Evolutionary conservation across 37 sponge, comb jelly and placozoan genomes (phyloP).

Genomic region (Tethya wilhelma): DNA sequence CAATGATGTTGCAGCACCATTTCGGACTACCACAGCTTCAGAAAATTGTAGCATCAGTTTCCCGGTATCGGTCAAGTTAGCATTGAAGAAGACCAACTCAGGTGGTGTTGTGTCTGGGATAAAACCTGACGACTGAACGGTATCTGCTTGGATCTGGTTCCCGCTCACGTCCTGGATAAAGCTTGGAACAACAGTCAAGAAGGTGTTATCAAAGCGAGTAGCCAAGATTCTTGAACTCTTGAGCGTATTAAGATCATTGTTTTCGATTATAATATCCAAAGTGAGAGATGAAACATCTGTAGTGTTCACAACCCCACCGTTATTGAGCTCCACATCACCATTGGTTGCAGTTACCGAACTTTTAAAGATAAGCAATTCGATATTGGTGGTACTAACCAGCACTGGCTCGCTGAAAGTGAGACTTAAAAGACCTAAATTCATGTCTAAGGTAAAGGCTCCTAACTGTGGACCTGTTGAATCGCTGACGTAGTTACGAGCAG

Average conservation of each 20-base stretch:
- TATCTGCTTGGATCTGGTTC: constrained; percentile 25
- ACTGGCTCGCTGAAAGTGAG: constrained; percentile 66
- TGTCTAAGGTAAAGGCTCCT: constrained; percentile 52
- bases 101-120: constrained; percentile 16
- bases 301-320: constrained; percentile 33
- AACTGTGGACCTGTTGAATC: constrained; percentile 42
- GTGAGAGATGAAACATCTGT: constrained; percentile 47
- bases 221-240: constrained; percentile 53
- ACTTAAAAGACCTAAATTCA: constrained; percentile 57
- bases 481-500: not conserved
- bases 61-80: constrained; percentile 3
- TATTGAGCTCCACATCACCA: constrained; percentile 35
- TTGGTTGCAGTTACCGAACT: constrained; percentile 2
- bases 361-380: constrained; percentile 36
- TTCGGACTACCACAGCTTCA: constrained; percentile 15
- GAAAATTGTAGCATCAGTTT: constrained; percentile 25
- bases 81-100: constrained; percentile 1
- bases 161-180: constrained; percentile 43
- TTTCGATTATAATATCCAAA: constrained; percentile 22
- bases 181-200: constrained; percentile 20
- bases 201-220: constrained; percentile 46
- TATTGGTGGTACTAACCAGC: constrained; percentile 29
- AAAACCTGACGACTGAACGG: not conserved
- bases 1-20: not conserved
- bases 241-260: constrained; percentile 62